phyloP scores from a whole-genome alignment of 2,113 vertebrate genomes.

The Mystacornis crossleyi region DNA sequence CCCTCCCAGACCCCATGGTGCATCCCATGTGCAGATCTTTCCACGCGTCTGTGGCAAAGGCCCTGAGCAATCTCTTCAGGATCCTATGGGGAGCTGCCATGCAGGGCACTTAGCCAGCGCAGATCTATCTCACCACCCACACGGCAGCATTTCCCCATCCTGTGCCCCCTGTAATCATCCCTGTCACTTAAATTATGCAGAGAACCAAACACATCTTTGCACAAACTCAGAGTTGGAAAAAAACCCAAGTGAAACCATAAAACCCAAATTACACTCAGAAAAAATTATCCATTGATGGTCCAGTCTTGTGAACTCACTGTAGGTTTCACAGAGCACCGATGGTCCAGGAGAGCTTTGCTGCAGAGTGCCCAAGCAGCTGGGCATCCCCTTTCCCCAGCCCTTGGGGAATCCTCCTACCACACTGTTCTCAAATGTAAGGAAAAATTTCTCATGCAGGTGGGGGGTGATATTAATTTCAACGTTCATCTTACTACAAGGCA shows the following conservation, averaged over 20 bases:
- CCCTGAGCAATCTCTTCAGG: background rate
- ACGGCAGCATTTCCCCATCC: background rate
- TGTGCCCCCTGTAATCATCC: fast-evolving
- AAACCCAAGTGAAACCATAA: fast-evolving
- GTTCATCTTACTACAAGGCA: background rate
- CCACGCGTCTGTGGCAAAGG: background rate
- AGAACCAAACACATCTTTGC: background rate
- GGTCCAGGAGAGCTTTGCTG: background rate
- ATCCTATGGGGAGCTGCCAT: background rate
- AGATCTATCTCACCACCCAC: background rate
- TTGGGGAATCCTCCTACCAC: background rate
- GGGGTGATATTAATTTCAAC: background rate
- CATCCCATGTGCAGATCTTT: background rate
- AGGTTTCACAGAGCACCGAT: background rate
- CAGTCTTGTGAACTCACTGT: background rate
- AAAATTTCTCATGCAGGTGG: background rate
- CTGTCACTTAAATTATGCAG: fast-evolving
- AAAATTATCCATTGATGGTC: background rate
- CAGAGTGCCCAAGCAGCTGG: fast-evolving
- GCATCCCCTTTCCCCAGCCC: background rate
- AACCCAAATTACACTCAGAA: background rate
- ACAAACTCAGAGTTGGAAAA: background rate
- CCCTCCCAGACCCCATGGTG: fast-evolving
- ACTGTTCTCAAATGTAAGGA: background rate
- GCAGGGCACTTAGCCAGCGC: fast-evolving